Percentiles rank a stretch among this genome's conserved stretches.
Conservation (phyloP, 2,888 invertebrate genomes). For the Eudasyphora cyanicolor region DNA sequence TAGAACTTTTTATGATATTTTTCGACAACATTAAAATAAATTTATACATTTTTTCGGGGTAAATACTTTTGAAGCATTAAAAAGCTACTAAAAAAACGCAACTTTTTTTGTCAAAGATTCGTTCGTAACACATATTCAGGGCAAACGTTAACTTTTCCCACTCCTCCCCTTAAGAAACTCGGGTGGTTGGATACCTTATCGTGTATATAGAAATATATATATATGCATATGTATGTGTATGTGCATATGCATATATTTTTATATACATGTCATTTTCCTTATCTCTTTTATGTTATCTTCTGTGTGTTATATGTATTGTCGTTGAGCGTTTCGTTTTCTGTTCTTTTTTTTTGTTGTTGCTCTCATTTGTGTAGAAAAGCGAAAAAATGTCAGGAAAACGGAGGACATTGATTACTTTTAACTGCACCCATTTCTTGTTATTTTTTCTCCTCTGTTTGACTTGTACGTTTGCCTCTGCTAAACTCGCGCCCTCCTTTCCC, state of each 20-base stretch:
- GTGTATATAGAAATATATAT: neutral
- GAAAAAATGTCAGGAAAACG: conserved; percentile 31
- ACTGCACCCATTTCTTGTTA: conserved; percentile 73
- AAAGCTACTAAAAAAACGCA: neutral
- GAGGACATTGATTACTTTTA: conserved; percentile 78
- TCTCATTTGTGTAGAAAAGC: conserved; percentile 16
- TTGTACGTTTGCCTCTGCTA: neutral
- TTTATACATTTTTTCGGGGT: neutral
- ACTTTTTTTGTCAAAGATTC: neutral
- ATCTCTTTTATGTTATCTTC: conserved; percentile 67
- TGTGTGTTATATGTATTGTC: neutral
- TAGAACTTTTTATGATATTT: conserved; percentile 3
- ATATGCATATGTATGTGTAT: conserved; percentile 12
- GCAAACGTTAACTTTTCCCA: neutral
- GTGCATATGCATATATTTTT: conserved; percentile 37
- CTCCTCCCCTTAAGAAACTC: too few relatives aligned
- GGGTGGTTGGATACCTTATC: neutral
- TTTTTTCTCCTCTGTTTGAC: neutral
- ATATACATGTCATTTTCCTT: conserved; percentile 68
- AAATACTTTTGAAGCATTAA: neutral
- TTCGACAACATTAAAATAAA: neutral
- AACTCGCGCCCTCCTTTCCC: neutral
- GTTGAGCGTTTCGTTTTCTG: too few relatives aligned
- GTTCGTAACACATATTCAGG: neutral
- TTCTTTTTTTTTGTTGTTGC: conserved; percentile 13